Percentiles rank a stretch among this genome's conserved stretches.
These are phyloP conservation scores for Ophonus ardosiacus DNA, from an alignment of 2,888 invertebrate species.

Conservation along the genomic window DNA sequence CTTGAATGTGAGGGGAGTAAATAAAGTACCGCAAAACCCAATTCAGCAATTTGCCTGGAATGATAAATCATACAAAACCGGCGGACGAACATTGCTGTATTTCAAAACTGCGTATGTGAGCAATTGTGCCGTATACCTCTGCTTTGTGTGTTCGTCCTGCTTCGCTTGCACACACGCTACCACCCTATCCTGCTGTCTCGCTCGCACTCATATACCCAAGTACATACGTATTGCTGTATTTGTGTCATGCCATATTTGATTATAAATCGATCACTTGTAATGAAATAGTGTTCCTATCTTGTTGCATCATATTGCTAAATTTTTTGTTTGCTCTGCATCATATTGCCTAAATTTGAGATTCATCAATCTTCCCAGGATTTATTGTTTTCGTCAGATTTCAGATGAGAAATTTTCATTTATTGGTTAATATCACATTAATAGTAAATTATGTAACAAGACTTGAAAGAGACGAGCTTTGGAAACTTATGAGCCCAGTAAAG, in stretches of 20 bases:
- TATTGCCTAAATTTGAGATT: too few relatives aligned
- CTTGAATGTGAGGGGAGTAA: slow-evolving; percentile 69
- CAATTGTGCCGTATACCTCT: slow-evolving; percentile 34
- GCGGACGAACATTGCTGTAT: slow-evolving; percentile 44
- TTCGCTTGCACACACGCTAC: neutral
- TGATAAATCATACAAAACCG: slow-evolving; percentile 73
- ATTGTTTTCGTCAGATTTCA: too few relatives aligned
- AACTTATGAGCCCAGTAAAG: too few relatives aligned
- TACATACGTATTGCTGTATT: slow-evolving; percentile 16
- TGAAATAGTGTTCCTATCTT: slow-evolving; percentile 20
- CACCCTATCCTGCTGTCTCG: neutral
- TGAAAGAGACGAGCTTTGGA: too few relatives aligned
- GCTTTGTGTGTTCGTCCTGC: neutral
- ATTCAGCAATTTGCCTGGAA: slow-evolving; percentile 76
- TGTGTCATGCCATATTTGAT: slow-evolving; percentile 30
- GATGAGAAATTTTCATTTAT: too few relatives aligned
- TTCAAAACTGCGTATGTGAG: slow-evolving; percentile 54
- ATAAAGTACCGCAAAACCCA: slow-evolving; percentile 75
- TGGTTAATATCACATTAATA: too few relatives aligned
- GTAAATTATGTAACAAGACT: too few relatives aligned
- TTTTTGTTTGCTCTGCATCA: too few relatives aligned
- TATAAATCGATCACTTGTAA: slow-evolving; percentile 43
- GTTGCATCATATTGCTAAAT: neutral
- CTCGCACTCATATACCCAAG: neutral
- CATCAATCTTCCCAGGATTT: too few relatives aligned